These are phyloP conservation scores for Dolichomitus sp. DNA, from an alignment of 2,888 invertebrate species.

Conservation along the genomic window DNA sequence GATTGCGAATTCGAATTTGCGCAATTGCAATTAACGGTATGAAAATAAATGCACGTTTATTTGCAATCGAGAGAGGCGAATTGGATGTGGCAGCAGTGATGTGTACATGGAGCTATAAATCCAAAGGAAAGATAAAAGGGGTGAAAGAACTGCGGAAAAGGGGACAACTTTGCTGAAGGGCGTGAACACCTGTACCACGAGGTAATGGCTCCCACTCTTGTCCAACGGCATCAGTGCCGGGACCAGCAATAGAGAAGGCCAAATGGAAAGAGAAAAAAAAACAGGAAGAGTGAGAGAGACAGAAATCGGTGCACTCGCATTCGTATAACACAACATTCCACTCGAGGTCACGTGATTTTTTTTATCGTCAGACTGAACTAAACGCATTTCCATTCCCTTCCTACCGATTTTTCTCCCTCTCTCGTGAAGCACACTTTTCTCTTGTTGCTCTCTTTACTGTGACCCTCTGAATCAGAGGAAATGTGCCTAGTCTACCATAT, in stretches of 20 bases:
- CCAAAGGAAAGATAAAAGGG: constrained; percentile 50
- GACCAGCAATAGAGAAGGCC: constrained; percentile 46
- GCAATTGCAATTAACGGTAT: constrained; percentile 19
- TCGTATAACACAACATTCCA: constrained; percentile 71
- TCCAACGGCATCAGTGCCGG: constrained; percentile 53
- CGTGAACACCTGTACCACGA: constrained; percentile 65
- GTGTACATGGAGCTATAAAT: constrained; percentile 50
- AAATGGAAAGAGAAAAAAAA: constrained; percentile 51
- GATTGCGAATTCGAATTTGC: neutral
- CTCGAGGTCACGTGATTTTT: constrained; percentile 48
- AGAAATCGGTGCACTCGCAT: constrained; percentile 41
- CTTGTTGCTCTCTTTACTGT: constrained; percentile 28
- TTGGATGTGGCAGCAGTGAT: constrained; percentile 3
- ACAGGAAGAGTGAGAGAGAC: constrained; percentile 32
- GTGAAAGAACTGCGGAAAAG: constrained; percentile 30
- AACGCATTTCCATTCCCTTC: constrained; percentile 54
- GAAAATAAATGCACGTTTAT: neutral
- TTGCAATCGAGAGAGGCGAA: neutral
- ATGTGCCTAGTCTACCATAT: constrained; percentile 17
- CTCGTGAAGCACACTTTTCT: constrained; percentile 6
- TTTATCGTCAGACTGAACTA: constrained; percentile 54
- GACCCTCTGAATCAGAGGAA: constrained; percentile 19
- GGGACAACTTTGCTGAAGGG: constrained; percentile 57
- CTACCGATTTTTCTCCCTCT: constrained; percentile 2
- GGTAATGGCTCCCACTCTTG: constrained; percentile 64